Percentiles rank a stretch among this genome's conserved stretches.
phyloP scores from a whole-genome alignment of 2,113 vertebrate species.

The Bombycilla garrulus region DNA sequence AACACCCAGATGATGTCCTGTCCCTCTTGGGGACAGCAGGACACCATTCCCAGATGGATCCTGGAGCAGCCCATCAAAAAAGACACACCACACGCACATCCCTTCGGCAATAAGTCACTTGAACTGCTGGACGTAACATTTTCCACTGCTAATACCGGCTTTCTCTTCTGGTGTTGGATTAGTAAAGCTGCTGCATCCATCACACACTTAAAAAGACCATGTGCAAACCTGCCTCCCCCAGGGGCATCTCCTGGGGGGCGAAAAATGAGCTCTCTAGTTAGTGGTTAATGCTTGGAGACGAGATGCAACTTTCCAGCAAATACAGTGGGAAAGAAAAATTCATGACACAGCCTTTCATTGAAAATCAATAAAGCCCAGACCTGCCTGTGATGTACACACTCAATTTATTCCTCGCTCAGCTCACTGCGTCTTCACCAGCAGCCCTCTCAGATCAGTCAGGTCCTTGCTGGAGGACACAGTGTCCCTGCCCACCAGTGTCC shows the following conservation, averaged over 20 bases:
- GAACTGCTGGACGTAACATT: not conserved
- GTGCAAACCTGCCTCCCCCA: not conserved
- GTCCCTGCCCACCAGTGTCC: not conserved
- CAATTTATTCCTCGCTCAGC: slow-evolving; percentile 18
- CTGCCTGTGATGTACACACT: slow-evolving; percentile 50
- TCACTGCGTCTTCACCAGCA: not conserved
- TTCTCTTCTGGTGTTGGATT: slow-evolving; percentile 4
- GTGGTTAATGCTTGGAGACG: slow-evolving; percentile 4
- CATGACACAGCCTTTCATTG: slow-evolving; percentile 53
- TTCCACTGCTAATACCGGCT: not conserved
- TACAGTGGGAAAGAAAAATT: slow-evolving; percentile 55
- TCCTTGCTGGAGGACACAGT: not conserved
- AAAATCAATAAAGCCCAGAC: slow-evolving; percentile 63
- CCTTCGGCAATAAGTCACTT: not conserved
- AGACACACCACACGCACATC: accelerated
- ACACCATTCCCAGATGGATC: not conserved
- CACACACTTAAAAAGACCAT: not conserved
- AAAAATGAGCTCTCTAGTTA: slow-evolving; percentile 29
- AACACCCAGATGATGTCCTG: not conserved
- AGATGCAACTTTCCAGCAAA: slow-evolving; percentile 47
- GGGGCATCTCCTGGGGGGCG: not conserved
- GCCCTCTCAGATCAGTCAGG: not conserved
- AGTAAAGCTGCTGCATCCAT: slow-evolving; percentile 31
- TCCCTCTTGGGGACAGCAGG: not conserved
- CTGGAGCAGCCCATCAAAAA: not conserved